Percentiles rank a stretch among this genome's conserved stretches.
Conservation (phyloP, 2,113 vertebrate species). For the Gallinago undulata region DNA sequence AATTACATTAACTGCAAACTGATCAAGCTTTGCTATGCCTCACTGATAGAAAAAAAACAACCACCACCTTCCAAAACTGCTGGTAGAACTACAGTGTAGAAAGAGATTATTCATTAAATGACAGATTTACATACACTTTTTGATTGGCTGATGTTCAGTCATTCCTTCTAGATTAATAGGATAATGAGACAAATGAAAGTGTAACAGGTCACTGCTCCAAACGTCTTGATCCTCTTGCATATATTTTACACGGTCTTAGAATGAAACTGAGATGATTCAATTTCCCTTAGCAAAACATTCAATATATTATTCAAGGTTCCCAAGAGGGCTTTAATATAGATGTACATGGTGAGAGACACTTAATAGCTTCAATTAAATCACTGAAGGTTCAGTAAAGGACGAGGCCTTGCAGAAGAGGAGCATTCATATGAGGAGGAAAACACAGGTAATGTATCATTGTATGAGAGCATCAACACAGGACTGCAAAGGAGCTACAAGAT, state of each 20-base stretch:
- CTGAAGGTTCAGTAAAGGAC: neutral
- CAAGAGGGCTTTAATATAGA: neutral
- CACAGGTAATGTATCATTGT: neutral
- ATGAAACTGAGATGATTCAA: neutral
- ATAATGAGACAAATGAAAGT: neutral
- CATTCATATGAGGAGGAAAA: neutral
- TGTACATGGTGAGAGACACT: accelerated
- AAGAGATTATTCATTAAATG: neutral
- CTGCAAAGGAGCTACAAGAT: no score
- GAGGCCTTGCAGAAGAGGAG: neutral
- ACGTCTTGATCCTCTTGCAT: neutral
- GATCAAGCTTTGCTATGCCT: neutral
- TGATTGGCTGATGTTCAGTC: neutral
- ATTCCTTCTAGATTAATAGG: neutral
- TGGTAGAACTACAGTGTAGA: neutral
- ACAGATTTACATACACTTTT: neutral
- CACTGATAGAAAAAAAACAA: neutral
- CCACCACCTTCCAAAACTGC: neutral
- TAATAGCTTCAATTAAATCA: neutral
- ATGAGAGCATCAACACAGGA: neutral
- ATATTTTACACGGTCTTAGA: neutral
- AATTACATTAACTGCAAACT: neutral
- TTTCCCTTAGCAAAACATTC: neutral
- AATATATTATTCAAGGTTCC: neutral
- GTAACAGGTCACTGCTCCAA: neutral